Base-by-base conservation (phyloP, 2,113 vertebrate genomes). In the Chaenogobius annularis region DNA sequence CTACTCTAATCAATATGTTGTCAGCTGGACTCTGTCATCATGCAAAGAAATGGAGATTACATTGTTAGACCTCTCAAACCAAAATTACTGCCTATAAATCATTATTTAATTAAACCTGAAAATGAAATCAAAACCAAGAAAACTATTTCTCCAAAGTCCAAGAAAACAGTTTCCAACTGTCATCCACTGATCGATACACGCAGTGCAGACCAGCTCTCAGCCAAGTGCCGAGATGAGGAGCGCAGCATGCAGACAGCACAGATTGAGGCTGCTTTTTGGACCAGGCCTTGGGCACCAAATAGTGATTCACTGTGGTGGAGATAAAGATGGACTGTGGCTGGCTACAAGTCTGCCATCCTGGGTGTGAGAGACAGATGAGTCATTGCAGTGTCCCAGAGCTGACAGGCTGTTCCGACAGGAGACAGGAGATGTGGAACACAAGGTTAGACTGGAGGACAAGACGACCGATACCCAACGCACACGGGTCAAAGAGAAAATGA, bases 291-390 rank as follows among this genome's bases (percentile, higher is more conserved):
- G 72, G 77, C 80, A 66, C 68, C 72, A 86, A 77, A 83, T 78
- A 83, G 81, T 87, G 86, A 87, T 73, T 91, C 74, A 82, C 65
- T 84, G 75, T 70, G 68, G 17, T 56, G 52, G 73, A 78, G 80
- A 87, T 69, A 78, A 74, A 81, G 85, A 78, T 66, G 69, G 80
- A 85, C 80, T 83, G 73, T 79, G 86, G 74, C 87, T 87, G 76
- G 82, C 86, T 84, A 78, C 84, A 78, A 86, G 83, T 86, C 86
- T 90, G 86, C 83, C 81, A 61, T 83, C 81, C 71, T 73, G 47
- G 50, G 84, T 70, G 87, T 86, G 87, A 86, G 78, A 92, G 90
- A 92, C 90, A 87, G 84, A 88, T 92, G 89, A 92, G 87, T 92
- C 89, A 92, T 77, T 61, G 64, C 80, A 77, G 78, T 80, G 79